phyloP scores from a whole-genome alignment of 2,888 invertebrate species.

The Julus scandinavius region DNA sequence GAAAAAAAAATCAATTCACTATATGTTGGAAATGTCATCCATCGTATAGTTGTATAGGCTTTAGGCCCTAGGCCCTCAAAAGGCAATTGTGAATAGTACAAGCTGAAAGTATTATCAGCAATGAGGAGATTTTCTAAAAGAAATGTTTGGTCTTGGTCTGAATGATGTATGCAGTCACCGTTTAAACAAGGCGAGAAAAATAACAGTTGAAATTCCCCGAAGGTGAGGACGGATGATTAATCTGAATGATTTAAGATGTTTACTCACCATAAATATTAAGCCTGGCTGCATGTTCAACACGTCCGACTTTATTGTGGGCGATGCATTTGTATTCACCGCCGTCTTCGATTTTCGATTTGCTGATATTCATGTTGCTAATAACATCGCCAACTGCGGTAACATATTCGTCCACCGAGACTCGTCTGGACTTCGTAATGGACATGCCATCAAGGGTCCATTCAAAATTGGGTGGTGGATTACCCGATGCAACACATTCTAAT shows the following conservation, averaged over 20 bases:
- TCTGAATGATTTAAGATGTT: conserved; percentile 58
- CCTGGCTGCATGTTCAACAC: conserved; percentile 60
- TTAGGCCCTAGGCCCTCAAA: too few relatives aligned
- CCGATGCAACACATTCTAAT: conserved; percentile 65
- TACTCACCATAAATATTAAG: conserved; percentile 64
- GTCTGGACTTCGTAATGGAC: conserved; percentile 59
- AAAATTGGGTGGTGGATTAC: conserved; percentile 65
- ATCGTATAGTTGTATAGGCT: too few relatives aligned
- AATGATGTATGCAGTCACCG: not conserved
- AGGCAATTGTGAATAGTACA: not conserved
- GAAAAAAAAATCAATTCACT: too few relatives aligned
- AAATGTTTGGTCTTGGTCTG: not conserved
- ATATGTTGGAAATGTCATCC: too few relatives aligned
- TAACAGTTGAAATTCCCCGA: not conserved
- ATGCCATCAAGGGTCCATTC: conserved; percentile 63
- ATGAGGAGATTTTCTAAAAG: not conserved
- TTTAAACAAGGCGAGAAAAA: conserved; percentile 1
- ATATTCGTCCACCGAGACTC: conserved; percentile 61
- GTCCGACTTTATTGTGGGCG: conserved; percentile 60
- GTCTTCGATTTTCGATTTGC: conserved; percentile 61
- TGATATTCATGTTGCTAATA: conserved; percentile 63
- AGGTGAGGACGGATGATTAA: conserved; percentile 31
- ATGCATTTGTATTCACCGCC: conserved; percentile 61
- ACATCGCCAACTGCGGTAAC: conserved; percentile 63
- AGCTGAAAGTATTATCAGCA: not conserved